A percentile compares a stretch with the other conserved stretches of the same genome.
These are phyloP conservation scores for Stegodyphus dumicola DNA, from an alignment of 1,140 invertebrate genomes.

Conservation along the genomic window DNA sequence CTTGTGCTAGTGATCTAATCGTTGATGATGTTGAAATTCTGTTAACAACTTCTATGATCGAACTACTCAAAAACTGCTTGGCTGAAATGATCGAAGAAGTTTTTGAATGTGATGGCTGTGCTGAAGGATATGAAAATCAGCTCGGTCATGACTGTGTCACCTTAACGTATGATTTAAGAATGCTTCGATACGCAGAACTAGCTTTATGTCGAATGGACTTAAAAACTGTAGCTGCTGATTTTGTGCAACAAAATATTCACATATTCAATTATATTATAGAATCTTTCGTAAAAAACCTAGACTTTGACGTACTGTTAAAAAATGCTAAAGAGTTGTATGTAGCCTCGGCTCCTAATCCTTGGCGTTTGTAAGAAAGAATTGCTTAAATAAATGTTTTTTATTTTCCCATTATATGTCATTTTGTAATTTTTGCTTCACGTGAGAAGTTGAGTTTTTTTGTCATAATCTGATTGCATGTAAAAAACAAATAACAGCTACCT, in stretches of 20 bases:
- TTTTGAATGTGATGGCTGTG: background rate
- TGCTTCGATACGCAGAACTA: background rate
- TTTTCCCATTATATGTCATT: background rate
- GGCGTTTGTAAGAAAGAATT: background rate
- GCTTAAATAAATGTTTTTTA: background rate
- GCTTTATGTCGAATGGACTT: background rate
- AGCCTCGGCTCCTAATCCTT: background rate
- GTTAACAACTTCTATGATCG: background rate
- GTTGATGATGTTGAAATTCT: background rate
- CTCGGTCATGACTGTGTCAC: background rate
- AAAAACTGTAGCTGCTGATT: background rate
- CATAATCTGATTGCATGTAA: too few species aligned
- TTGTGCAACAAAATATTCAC: background rate
- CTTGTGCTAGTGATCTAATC: background rate
- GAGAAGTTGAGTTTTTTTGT: too few species aligned
- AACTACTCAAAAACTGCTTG: background rate
- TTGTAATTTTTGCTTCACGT: too few species aligned
- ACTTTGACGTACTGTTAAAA: background rate
- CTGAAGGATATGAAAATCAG: background rate
- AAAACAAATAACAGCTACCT: too few species aligned
- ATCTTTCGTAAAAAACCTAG: background rate
- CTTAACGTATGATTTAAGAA: background rate
- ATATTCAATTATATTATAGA: background rate
- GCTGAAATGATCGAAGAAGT: background rate
- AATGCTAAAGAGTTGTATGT: background rate